Percentiles rank a stretch among this genome's conserved stretches.
phyloP scores from a whole-genome alignment of 2,888 invertebrate genomes.

The Catocala fraxini region DNA sequence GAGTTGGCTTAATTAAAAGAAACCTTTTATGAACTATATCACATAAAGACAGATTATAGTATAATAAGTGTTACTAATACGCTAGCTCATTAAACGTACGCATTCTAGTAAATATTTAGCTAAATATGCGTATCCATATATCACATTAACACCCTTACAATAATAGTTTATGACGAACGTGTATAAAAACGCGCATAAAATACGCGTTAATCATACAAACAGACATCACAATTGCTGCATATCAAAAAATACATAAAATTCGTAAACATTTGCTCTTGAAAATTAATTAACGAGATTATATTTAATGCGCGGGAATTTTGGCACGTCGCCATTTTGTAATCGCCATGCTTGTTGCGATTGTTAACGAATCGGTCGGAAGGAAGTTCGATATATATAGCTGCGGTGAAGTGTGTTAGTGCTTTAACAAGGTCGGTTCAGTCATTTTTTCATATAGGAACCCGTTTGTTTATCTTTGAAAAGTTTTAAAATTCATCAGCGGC shows the following conservation, averaged over 20 bases:
- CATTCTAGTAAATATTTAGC: slow-evolving; percentile 17
- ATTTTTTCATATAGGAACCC: no score
- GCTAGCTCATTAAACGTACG: neutral
- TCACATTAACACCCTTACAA: slow-evolving; percentile 12
- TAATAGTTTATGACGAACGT: slow-evolving; percentile 14
- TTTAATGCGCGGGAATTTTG: slow-evolving; percentile 43
- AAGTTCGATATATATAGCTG: slow-evolving; percentile 22
- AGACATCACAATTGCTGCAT: slow-evolving; percentile 19
- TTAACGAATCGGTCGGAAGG: slow-evolving; percentile 40
- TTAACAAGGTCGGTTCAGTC: neutral
- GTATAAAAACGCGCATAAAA: slow-evolving; percentile 16
- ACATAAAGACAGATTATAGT: no score
- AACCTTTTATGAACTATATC: no score
- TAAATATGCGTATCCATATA: slow-evolving; percentile 3
- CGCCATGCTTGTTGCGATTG: slow-evolving; percentile 21
- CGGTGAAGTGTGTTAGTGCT: neutral
- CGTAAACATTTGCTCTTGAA: slow-evolving; percentile 30
- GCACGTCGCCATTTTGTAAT: slow-evolving; percentile 42
- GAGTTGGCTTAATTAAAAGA: no score
- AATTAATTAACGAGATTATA: slow-evolving; percentile 47
- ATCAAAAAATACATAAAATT: slow-evolving; percentile 27
- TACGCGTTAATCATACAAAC: slow-evolving; percentile 15
- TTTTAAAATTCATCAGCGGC: no score
- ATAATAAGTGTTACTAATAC: no score
- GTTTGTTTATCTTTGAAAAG: no score